Evolutionary conservation across 2,888 invertebrate species (phyloP).

Genomic region (Meghimatium bilineatum): DNA sequence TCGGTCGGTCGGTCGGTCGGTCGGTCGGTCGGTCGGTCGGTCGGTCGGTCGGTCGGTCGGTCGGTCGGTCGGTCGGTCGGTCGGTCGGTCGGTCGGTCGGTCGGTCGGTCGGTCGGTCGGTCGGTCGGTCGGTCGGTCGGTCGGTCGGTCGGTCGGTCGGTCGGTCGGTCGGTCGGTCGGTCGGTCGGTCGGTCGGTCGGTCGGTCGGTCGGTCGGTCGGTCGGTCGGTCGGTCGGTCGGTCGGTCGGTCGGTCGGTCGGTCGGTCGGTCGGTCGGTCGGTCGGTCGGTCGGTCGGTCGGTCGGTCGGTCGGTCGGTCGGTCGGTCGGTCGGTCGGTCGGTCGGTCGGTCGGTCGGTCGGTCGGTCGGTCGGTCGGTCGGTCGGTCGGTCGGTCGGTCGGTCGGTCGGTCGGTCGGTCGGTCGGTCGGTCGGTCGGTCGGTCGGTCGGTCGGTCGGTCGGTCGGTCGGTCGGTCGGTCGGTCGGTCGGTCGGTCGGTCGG

Average conservation of each 20-base stretch:
- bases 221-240: neutral
- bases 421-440: neutral
- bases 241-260: neutral
- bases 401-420: conserved; percentile 10
- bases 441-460: neutral
- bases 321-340: neutral
- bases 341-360: neutral
- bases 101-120: neutral
- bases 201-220: neutral
- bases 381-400: neutral
- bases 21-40: neutral
- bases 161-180: neutral
- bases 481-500: neutral
- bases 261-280: neutral
- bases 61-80: conserved; percentile 27
- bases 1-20: neutral
- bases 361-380: neutral
- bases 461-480: neutral
- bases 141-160: neutral
- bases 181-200: neutral
- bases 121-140: neutral
- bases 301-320: neutral
- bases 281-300: neutral
- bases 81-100: neutral
- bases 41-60: conserved; percentile 32